Base-by-base conservation (phyloP, 2,113 vertebrate genomes). In the Mesocricetus auratus region DNA sequence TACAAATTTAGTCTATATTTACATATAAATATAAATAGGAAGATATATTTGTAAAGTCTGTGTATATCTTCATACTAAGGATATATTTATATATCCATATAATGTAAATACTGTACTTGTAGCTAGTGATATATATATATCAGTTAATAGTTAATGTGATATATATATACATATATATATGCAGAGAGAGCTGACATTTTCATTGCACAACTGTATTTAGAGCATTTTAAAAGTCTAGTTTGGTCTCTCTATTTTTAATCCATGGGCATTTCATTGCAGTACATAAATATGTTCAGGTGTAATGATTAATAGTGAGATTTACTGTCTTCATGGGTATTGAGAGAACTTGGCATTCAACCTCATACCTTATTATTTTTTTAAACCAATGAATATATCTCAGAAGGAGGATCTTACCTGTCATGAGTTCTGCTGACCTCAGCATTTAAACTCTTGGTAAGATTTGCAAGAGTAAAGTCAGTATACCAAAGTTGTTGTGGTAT, bases 271-370 rank as follows among this genome's bases (percentile, higher is more conserved):
- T 96, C 53, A 86, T 75, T 85, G 45, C 8, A 93, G 56, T 90
- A 88, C 53, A 92, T 94, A 93, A 96, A 93, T 31, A 91, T 89
- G n/a, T 53, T 82, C 71, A 87, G 71, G 81, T 11, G 3, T 75
- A 93, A 90, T 94, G 93, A 94, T 89, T 87, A 88, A 96, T 91
- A 94, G 85, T 92, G 79, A 73, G 60, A 94, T 93, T 66, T 96
- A 89, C 33, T 62, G 26, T 60, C 87, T 74, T 96, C 47, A 6
- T 81, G 91, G 86, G 21, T 89, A 33, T 79, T 94, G 47, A 91
- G 17, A 90, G 24, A 66, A 17, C 21, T 82, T 95, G 50, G 31
- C 45, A 83, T 97, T 97, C 71, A 85, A 64, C 42, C 36, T 96
- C 58, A 92, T 92, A 68, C 31, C 64, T 95, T 89, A 47, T 17